These are phyloP conservation scores for Salvelinus namaycush DNA, from an alignment of 2,113 vertebrate genomes.

Conservation along the genomic window DNA sequence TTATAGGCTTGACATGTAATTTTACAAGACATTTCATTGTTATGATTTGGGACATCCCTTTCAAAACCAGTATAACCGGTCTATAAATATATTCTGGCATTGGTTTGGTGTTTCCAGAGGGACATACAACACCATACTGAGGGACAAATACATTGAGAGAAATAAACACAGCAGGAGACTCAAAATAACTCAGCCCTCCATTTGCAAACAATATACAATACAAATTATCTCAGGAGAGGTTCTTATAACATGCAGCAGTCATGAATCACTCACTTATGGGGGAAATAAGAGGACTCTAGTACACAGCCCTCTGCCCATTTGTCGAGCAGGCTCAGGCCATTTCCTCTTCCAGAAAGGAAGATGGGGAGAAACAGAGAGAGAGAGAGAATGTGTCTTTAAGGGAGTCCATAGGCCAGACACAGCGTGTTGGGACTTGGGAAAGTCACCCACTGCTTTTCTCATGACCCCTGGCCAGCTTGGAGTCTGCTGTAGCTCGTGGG, in stretches of 20 bases:
- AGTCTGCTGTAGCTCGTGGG: constrained; percentile 59
- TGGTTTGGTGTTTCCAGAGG: constrained; percentile 26
- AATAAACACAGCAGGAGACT: constrained; percentile 20
- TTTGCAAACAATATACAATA: constrained; percentile 34
- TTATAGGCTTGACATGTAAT: too few species aligned
- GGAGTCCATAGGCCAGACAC: constrained; percentile 44
- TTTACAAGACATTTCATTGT: constrained; percentile 10
- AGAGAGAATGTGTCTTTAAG: constrained; percentile 64
- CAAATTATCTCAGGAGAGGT: neutral
- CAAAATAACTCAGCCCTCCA: constrained; percentile 37
- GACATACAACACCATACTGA: constrained; percentile 11
- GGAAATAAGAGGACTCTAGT: constrained; percentile 12
- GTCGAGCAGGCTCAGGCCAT: neutral
- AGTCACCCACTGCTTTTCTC: constrained; percentile 82
- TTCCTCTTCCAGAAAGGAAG: constrained; percentile 25
- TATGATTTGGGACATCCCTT: constrained; percentile 19
- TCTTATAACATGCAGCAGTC: neutral
- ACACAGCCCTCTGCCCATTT: constrained; percentile 2
- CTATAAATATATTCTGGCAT: constrained; percentile 28
- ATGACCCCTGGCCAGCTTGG: constrained; percentile 78
- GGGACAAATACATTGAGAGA: constrained; percentile 9
- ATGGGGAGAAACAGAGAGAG: constrained; percentile 1
- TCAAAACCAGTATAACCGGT: constrained; percentile 14
- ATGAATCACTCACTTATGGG: constrained; percentile 23
- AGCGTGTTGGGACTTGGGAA: constrained; percentile 87